phyloP scores from a whole-genome alignment of 2,113 vertebrate species.

The Saccopteryx leptura region DNA sequence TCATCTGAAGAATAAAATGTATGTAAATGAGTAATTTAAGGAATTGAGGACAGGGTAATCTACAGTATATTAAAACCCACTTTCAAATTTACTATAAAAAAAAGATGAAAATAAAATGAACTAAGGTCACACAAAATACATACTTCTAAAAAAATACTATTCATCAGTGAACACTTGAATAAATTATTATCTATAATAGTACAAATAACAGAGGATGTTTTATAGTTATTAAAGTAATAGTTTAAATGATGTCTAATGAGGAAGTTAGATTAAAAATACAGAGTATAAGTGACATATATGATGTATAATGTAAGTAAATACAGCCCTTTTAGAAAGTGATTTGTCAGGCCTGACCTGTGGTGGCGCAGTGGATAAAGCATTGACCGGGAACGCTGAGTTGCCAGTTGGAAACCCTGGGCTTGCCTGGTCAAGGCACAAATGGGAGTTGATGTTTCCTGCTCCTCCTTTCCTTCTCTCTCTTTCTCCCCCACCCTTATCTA shows the following conservation, averaged over 20 bases:
- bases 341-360: background rate
- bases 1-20: constrained; percentile 86
- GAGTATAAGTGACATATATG: background rate
- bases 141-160: background rate
- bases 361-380: too few relatives aligned
- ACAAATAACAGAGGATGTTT: background rate
- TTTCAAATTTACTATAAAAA: background rate
- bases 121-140: background rate
- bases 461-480: too few relatives aligned
- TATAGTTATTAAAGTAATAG: background rate
- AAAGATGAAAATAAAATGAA: background rate
- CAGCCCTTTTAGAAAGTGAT: background rate
- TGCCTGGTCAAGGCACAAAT: too few relatives aligned
- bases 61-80: background rate
- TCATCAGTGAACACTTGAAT: constrained; percentile 3
- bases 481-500: too few relatives aligned
- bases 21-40: constrained; percentile 38
- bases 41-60: background rate
- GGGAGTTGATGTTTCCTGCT: too few relatives aligned
- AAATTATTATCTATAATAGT: background rate
- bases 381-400: too few relatives aligned
- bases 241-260: background rate
- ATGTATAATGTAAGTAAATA: background rate
- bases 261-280: background rate
- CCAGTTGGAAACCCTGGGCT: too few relatives aligned